These are phyloP conservation scores for Pogonognathellus flavescens DNA, from an alignment of 1,140 invertebrate species.

Conservation along the genomic window DNA sequence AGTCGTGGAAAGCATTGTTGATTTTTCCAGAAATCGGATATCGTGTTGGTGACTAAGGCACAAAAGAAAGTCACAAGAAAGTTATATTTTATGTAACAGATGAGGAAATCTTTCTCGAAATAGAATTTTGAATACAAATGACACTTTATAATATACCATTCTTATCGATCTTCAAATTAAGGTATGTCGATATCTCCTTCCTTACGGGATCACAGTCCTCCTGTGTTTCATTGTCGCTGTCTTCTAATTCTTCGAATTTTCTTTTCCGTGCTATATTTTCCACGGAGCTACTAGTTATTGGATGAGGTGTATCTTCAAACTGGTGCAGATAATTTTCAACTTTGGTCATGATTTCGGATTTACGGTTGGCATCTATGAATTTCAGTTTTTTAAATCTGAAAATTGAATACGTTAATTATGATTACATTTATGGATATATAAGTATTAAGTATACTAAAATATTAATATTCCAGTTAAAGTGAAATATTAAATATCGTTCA, in stretches of 20 bases:
- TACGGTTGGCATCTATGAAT: background rate
- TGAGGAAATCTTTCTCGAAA: background rate
- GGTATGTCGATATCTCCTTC: background rate
- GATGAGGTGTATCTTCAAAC: no score
- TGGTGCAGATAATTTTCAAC: no score
- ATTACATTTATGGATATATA: no score
- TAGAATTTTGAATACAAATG: background rate
- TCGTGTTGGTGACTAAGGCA: no score
- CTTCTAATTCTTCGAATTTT: background rate
- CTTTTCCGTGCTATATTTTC: no score
- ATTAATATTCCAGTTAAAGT: no score
- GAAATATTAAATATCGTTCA: background rate
- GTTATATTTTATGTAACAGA: no score
- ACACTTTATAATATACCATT: background rate
- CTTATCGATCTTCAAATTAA: background rate
- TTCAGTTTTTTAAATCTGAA: background rate
- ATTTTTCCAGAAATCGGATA: background rate
- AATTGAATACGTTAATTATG: no score
- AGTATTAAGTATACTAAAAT: no score
- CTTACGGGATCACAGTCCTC: background rate
- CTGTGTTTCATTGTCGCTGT: background rate
- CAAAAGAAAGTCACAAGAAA: no score
- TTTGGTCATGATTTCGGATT: no score
- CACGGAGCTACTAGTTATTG: no score
- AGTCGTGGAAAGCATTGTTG: background rate